Evolutionary conservation across 2,113 vertebrate species (phyloP), one percentile per base, ranked within the genome.

Genomic region (Maccullochella peelii): DNA sequence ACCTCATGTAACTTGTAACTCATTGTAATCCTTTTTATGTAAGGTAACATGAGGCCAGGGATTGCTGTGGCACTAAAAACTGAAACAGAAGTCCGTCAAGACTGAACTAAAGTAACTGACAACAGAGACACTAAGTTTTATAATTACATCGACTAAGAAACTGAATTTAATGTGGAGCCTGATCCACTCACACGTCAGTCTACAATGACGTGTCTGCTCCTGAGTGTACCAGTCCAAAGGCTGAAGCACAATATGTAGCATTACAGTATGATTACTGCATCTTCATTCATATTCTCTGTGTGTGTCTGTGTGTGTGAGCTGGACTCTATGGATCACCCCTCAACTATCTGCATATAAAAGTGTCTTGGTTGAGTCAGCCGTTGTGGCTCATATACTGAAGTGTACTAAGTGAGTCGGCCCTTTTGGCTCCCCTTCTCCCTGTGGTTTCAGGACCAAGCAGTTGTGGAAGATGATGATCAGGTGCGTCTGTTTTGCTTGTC

Each of bases 371-470:
- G 12, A 66, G 42, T 69, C 76, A 70, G 47, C 44, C 57, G 23
- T 70, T 75, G 42, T 42, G n/a, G 38, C 54, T 67, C 57, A 57
- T 63, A 5, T 50, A 65, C 66, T 33, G 23, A 33, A 62, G 73
- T 86, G 78, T 79, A 47, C 73, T 62, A 77, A 75, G 79, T 82
- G 80, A 83, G 88, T 84, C 49, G 75, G 92, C 27, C 30, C 20
- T 79, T 82, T 67, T 63, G 69, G 84, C 71, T 92, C 77, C 33
- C 86, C 86, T 79, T 91, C 88, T 95, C 77, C 87, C 73, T 95
- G 86, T 95, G 94, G 91, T 96, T 95, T 82, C 95, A 96, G 95
- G 95, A 86, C 93, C 83, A 93, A 89, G 90, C 86, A 80, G 70
- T 92, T 90, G 62, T 73, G 92, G 88, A 93, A 86, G 89, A 88